Evolutionary conservation across 2,113 vertebrate genomes (phyloP).

Genomic region (Catagonus wagneri): DNA sequence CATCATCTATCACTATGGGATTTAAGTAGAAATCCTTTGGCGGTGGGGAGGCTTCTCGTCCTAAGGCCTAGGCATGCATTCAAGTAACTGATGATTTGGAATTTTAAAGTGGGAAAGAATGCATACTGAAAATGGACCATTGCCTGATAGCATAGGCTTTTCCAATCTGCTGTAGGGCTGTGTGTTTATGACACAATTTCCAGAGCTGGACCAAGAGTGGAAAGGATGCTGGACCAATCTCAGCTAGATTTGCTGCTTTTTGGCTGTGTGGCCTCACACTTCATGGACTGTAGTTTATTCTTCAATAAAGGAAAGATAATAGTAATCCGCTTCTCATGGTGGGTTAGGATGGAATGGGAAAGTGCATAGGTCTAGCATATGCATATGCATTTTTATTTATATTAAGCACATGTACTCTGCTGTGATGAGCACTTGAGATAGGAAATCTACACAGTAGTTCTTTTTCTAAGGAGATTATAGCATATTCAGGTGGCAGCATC

Average conservation of each 20-base stretch:
- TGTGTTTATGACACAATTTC: neutral
- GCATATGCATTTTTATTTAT: neutral
- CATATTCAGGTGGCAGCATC: neutral
- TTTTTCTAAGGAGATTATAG: neutral
- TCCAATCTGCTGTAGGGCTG: neutral
- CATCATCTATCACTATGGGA: neutral
- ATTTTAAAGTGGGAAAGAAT: neutral
- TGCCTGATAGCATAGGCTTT: rapidly evolving
- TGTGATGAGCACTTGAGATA: neutral
- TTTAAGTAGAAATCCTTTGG: neutral
- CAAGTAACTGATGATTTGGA: neutral
- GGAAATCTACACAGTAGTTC: neutral
- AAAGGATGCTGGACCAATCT: neutral
- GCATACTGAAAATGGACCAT: neutral
- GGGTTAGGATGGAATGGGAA: neutral
- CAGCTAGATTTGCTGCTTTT: neutral
- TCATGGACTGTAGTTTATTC: neutral
- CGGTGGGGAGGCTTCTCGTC: neutral
- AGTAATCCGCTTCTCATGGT: neutral
- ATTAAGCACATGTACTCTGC: neutral
- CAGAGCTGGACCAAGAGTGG: neutral
- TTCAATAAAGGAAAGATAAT: neutral
- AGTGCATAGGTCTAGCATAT: neutral
- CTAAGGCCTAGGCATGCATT: neutral
- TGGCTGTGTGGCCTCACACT: neutral